These are phyloP conservation scores for Lepidonotus clava DNA, from an alignment of 2,888 invertebrate species.

Conservation along the genomic window DNA sequence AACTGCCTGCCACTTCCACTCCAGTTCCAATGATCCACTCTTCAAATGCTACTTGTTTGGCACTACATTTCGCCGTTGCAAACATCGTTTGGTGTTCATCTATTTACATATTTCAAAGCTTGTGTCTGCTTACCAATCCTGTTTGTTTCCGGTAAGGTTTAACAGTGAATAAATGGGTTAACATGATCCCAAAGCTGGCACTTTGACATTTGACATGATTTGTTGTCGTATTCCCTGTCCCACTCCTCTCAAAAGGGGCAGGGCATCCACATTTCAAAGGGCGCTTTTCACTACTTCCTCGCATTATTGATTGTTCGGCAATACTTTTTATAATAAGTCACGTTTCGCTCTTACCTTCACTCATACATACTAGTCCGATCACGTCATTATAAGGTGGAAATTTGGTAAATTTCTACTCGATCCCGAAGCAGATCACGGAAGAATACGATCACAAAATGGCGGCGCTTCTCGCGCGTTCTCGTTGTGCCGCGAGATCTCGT, in stretches of 20 bases:
- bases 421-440: constrained; percentile 49
- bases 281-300: not conserved
- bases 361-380: constrained; percentile 44
- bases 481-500: constrained; percentile 23
- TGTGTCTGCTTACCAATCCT: not conserved
- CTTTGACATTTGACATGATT: constrained; percentile 36
- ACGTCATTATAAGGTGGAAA: constrained; percentile 6
- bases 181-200: no score
- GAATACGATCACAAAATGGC: constrained; percentile 51
- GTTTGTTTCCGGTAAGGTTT: no score
- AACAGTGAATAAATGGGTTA: no score
- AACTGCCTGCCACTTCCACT: no score
- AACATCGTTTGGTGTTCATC: no score
- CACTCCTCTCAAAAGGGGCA: not conserved
- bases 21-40: no score
- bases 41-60: no score
- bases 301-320: not conserved
- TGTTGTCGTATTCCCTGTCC: constrained; percentile 32
- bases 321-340: not conserved
- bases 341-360: constrained; percentile 32
- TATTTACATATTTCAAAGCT: no score
- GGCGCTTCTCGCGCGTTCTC: constrained; percentile 32
- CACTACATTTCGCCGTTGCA: no score
- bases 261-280: not conserved
- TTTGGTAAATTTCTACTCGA: not conserved